These are phyloP conservation scores for Entosphenus tridentatus DNA, from an alignment of 2,113 vertebrate species.

Conservation along the genomic window DNA sequence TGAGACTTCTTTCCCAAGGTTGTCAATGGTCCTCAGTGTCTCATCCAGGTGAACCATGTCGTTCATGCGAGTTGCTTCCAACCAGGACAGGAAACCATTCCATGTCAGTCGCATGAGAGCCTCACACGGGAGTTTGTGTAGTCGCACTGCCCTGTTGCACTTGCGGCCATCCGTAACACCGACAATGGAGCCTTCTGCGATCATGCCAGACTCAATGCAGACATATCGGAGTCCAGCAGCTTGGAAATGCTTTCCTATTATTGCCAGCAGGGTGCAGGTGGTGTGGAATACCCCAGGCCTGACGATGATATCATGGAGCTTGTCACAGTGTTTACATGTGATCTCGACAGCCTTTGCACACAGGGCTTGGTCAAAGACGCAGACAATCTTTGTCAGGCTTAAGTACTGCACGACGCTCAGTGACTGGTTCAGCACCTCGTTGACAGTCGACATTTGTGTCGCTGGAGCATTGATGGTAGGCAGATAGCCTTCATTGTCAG, in stretches of 20 bases:
- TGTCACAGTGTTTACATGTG: background rate
- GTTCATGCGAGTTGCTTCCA: background rate
- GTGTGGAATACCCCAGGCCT: conserved; percentile 2
- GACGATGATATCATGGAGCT: background rate
- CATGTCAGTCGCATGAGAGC: background rate
- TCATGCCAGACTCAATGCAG: background rate
- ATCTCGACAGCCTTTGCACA: background rate
- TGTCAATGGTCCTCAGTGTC: too few relatives aligned
- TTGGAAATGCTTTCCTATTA: background rate
- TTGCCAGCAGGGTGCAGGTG: background rate
- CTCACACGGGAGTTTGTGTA: background rate
- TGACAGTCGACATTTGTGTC: background rate
- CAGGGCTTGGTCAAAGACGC: background rate
- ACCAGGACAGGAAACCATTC: background rate
- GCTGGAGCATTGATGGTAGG: conserved; percentile 2
- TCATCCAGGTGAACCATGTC: too few relatives aligned
- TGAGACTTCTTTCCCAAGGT: too few relatives aligned
- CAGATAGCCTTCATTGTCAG: background rate
- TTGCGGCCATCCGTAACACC: background rate
- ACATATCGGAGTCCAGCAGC: background rate
- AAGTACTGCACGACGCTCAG: background rate
- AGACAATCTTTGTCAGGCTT: background rate
- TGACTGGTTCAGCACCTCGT: conserved; percentile 1
- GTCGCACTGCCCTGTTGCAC: background rate
- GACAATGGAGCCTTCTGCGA: background rate